Evolutionary conservation across 1,140 invertebrate genomes (phyloP), one percentile per base, ranked within the genome.

Genomic region (Trichomalopsis sarcophagae): DNA sequence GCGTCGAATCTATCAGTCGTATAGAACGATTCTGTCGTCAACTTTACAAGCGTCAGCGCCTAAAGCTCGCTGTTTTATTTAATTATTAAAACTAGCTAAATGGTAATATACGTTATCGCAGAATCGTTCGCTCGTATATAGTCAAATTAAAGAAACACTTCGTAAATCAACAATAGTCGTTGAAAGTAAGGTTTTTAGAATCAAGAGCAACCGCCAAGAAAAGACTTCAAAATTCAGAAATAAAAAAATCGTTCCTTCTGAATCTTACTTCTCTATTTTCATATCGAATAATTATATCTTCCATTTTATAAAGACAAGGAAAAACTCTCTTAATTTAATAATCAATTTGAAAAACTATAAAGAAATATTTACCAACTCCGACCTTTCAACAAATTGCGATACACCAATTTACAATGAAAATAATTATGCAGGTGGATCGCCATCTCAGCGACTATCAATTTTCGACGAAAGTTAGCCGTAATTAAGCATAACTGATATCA

Each of bases 391-490:
- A 40, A 36, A 50, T 17, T n/a, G 50, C n/a, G 21, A 40, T 21
- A 75, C 27, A 33, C 21, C 11, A 81, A 82, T 82, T 74, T 76
- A 66, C 33, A 66, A 75, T 55, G 44, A 36, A 62, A 71, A 71
- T n/a, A 62, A 81, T 21, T 40, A 50, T 62, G 21, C 55, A 27
- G 44, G 14, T 62, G 30, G 69, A 36, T 40, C n/a, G 33, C 11
- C 36, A 75, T 71, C 3, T 80, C 5, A 50, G 55, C 44, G 36
- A 74, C 55, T 68, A 84, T 84, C 83, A n/a, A 80, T 75, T 68
- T 71, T 74, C 55, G n/a, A 68, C 17, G 66, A 75, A 84, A 75
- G 66, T 81, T 79, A 84, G 40, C 76, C 55, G n/a, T 74, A 66
- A 44, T 74, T 71, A 27, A 47, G 47, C 40, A 79, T 79, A 80